Evolutionary conservation across 35 echinoderm and acorn worm genomes (phyloP), one percentile per base, ranked within the genome.

Genomic region (Hemicentrotus pulcherrimus): DNA sequence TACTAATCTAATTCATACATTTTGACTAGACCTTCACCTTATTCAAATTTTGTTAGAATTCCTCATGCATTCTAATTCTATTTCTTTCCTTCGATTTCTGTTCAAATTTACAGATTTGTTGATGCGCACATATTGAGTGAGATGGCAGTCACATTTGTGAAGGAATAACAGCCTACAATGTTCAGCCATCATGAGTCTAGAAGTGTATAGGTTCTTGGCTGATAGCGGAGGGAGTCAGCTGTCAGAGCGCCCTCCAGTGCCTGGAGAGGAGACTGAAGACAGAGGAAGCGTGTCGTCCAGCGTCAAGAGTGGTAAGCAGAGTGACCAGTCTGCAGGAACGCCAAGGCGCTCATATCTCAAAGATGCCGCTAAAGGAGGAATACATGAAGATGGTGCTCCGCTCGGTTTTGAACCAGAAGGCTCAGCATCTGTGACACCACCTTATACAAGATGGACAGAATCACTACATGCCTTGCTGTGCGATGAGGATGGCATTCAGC

Each of bases 401-500:
- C 91, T 97, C 5, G 97, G 97, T 35, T 97, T 97, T 95, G 98
- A 99, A 95, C 98, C 98, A 4, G 98, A 99, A 92, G 98, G 98
- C 13, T 98, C 97, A 16, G 98, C 96, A 24, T 97, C 97, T 15
- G 94, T 97, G 10, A 97, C 97, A 19, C 98, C 98, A 12, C 98
- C 98, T 24, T 98, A 99, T 58, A 99, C 98, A 32, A 92, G 97
- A 48, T 99, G 98, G 98, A 96, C 96, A 9, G 98, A 99, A 85
- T 96, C 95, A 32, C 92, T 99, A 35, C 96, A 97, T 50, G 96
- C 98, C 9, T 95, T 99, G 28, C 92, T 99, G 4, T 95, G 96
- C 0, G 98, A 99, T 58, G 96, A 96, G 28, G 98, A 99, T 78
- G 98, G 98, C 14, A 96, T 97, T 19, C 94, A 92, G 32, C 85